Percentiles rank a stretch among this genome's conserved stretches.
These are phyloP conservation scores for Subacronicta megacephala DNA, from an alignment of 2,888 invertebrate species.

Conservation along the genomic window DNA sequence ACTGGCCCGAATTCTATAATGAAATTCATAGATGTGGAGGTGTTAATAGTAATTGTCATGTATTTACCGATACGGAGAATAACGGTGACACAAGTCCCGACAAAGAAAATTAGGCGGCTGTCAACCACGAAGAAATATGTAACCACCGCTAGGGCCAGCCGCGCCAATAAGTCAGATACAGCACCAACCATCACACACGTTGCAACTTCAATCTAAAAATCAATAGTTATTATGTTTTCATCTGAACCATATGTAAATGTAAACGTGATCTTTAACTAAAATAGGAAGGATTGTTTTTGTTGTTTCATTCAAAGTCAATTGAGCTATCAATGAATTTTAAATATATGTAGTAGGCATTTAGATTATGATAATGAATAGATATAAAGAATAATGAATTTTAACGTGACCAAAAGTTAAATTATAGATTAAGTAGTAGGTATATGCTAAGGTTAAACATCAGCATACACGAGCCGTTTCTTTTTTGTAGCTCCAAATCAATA, in stretches of 20 bases:
- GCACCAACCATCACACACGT: slow-evolving; percentile 92
- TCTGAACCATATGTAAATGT: no score
- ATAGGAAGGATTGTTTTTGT: no score
- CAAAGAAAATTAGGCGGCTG: slow-evolving; percentile 91
- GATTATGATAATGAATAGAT: neutral
- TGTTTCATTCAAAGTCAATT: neutral
- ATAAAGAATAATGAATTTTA: neutral
- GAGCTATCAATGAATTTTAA: neutral
- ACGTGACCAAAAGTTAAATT: neutral
- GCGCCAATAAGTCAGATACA: slow-evolving; percentile 91
- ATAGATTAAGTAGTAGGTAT: neutral
- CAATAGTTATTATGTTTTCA: neutral
- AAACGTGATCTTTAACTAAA: no score
- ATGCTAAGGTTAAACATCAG: neutral
- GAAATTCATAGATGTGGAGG: no score
- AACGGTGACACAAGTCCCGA: slow-evolving; percentile 91
- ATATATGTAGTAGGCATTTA: neutral
- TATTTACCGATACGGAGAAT: slow-evolving; percentile 91
- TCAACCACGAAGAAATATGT: slow-evolving; percentile 90
- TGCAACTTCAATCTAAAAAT: slow-evolving; percentile 90
- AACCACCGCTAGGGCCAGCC: slow-evolving; percentile 90
- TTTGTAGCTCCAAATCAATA: no score
- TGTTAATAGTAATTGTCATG: no score
- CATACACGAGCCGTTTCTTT: no score
- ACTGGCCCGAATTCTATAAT: no score